Base-by-base conservation (phyloP, 2,113 vertebrate genomes). In the Coptodon rendalli region DNA sequence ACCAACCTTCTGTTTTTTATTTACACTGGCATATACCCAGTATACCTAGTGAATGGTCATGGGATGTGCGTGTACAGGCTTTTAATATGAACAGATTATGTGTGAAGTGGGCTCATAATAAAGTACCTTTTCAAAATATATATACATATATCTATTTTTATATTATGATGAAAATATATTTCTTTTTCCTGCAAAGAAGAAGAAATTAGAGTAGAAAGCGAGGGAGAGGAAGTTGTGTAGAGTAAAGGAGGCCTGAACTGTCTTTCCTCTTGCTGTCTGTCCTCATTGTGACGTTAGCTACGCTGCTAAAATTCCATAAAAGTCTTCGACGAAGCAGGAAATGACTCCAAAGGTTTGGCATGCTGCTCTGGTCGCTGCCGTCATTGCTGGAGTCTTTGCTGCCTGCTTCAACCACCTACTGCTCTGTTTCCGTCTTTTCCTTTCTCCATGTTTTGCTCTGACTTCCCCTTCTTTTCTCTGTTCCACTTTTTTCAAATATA, bases 331-430 rank as follows among this genome's bases (percentile, higher is more conserved):
- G 86, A 86, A 95, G 94, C 95, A 97, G 96, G 97, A 97, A 97
- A 96, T 97, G 96, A 97, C 96, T 96, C 94, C 88, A 89, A 93
- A 86, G 87, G 92, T 95, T 97, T 95, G 97, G 96, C 96, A 97
- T 96, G 96, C 90, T 93, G 93, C 91, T 86, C 95, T 91, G 93
- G 89, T 94, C 71, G 31, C 93, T 95, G 95, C 83, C 91, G 95
- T 96, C 96, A 96, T 92, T 80, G 82, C 68, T 85, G 87, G 86
- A 92, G 91, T 94, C 91, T 92, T 88, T 86, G 57, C 91, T 90
- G 88, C 88, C 53, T 88, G 80, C 91, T 79, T 90, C 89, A 86
- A 71, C 87, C 66, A 11, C 76, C 56, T 38, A 82, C 50, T 73
- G 22, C 38, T 63, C 82, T 81, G 40, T 22, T 17, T 81, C 61